phyloP scores from a whole-genome alignment of 2,888 invertebrate genomes.

The Drosophila algonquin region DNA sequence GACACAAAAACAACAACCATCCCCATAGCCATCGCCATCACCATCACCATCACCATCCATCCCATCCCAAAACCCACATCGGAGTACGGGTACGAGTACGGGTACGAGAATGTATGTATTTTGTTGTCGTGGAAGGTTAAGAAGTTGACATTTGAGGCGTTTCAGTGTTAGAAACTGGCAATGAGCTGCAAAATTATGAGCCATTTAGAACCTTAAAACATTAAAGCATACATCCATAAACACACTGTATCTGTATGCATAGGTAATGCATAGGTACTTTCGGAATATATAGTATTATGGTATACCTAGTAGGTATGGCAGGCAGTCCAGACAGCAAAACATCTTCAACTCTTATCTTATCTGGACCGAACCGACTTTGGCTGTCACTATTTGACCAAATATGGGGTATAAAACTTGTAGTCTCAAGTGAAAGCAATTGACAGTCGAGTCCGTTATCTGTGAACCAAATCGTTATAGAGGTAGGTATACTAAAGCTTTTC shows the following conservation, averaged over 20 bases:
- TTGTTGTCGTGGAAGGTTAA: conserved; percentile 48
- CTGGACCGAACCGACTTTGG: background rate
- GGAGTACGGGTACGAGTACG: background rate
- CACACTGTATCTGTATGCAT: no score
- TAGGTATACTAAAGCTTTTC: conserved; percentile 18
- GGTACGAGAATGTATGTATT: background rate
- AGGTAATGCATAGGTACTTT: no score
- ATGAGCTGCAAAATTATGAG: conserved; percentile 39
- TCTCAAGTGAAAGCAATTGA: conserved; percentile 15
- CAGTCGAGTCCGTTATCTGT: conserved; percentile 10
- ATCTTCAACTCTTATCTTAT: conserved; percentile 31
- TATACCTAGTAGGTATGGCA: background rate
- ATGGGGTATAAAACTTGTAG: conserved; percentile 5
- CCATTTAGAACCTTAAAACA: background rate
- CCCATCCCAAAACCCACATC: conserved; percentile 19
- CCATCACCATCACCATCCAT: background rate
- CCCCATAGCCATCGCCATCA: no score
- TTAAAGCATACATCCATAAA: no score
- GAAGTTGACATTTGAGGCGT: conserved; percentile 65
- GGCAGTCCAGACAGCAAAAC: conserved; percentile 15
- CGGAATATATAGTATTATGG: no score
- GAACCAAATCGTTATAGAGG: background rate
- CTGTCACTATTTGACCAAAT: conserved; percentile 22
- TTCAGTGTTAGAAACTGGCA: conserved; percentile 51
- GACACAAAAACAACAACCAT: conserved; percentile 1